Evolutionary conservation across 1,140 invertebrate genomes (phyloP), one percentile per base, ranked within the genome.

Genomic region (Acromyrmex charruanus): DNA sequence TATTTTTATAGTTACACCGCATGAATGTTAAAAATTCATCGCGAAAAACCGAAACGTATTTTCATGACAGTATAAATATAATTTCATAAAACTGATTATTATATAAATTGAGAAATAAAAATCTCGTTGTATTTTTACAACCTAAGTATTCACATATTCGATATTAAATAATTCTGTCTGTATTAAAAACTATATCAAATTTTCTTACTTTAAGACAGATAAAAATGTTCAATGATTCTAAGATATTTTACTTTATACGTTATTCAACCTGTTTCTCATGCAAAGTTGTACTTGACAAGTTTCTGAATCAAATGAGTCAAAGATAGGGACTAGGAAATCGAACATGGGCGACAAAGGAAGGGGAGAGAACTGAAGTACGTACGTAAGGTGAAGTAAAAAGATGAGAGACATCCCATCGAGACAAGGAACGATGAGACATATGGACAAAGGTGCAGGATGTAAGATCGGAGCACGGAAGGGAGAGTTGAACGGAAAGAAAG

Each of bases 401-500:
- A 79, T 28, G 44, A 21, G 51, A 44, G 44, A 51, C 63, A 53
- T 74, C 58, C 61, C 28, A 21, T 10, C 3, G 51, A 72, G 74
- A 80, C 21, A 51, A 55, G 35, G 66, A 9, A 25, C 28, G 61
- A 72, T 63, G 66, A n/a, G 77, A 61, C 75, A 66, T 66, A 58
- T 53, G 55, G 77, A 53, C 51, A 79, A 69, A 63, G 25, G 61
- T n/a, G 16, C 49, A 58, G 79, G 21, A 44, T 63, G 31, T 18
- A 14, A 72, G 55, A 85, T 2, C 14, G 39, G 39, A 53, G 77
- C 7, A 58, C 21, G 55, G 49, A 85, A 82, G 85, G 59, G 53
- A 84, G 88, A 88, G 75, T 61, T 6, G 55, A 79, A 63, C 66
- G 51, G 58, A 72, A 75, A 85, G 85, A 87, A 85, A 77, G 65